These are phyloP conservation scores for Monochamus alternatus DNA, from an alignment of 2,888 invertebrate species.

Conservation along the genomic window DNA sequence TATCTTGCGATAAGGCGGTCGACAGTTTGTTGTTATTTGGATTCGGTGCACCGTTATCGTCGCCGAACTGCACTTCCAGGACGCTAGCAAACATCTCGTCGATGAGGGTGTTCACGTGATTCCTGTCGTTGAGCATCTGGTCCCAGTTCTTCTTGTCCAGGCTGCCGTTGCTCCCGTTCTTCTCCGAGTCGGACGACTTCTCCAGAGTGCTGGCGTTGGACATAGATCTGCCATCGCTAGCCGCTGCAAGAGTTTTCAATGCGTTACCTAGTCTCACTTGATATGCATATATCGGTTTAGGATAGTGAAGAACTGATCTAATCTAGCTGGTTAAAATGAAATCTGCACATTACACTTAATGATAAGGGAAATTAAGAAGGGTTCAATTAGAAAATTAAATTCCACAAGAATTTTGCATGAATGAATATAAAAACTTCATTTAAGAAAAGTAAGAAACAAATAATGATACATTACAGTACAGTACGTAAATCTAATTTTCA, in stretches of 20 bases:
- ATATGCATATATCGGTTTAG: background rate
- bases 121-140: conserved; percentile 63
- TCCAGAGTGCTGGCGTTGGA: conserved; percentile 45
- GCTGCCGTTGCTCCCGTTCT: conserved; percentile 41
- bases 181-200: conserved; percentile 34
- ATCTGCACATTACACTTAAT: too few relatives aligned
- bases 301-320: background rate
- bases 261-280: background rate
- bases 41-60: conserved; percentile 45
- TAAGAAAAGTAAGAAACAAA: too few relatives aligned
- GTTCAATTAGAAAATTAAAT: too few relatives aligned
- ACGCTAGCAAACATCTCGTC: conserved; percentile 70
- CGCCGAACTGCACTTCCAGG: conserved; percentile 61
- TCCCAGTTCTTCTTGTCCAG: conserved; percentile 55
- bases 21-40: conserved; percentile 39
- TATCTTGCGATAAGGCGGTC: conserved; percentile 44
- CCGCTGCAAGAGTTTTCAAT: conserved; percentile 28
- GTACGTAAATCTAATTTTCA: too few relatives aligned
- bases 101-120: conserved; percentile 68
- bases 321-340: too few relatives aligned
- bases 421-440: too few relatives aligned
- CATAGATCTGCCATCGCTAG: conserved; percentile 16
- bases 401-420: too few relatives aligned
- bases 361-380: too few relatives aligned
- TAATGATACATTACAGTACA: too few relatives aligned